Evolutionary conservation across 2,888 invertebrate genomes (phyloP).

Genomic region (Rotaria sp.): DNA sequence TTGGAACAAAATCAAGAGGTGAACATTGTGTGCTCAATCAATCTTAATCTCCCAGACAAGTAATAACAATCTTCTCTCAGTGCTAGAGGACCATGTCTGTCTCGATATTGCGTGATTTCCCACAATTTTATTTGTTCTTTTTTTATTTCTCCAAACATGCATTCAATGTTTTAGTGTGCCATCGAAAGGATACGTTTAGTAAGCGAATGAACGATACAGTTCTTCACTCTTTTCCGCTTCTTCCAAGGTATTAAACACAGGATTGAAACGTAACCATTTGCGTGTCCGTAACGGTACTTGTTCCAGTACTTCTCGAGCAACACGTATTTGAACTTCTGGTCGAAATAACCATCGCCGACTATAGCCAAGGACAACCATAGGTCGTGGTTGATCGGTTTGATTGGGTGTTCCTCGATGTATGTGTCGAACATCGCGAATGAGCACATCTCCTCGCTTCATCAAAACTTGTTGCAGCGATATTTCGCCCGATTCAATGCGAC

Average conservation of each 20-base stretch:
- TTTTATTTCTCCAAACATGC: too few relatives aligned
- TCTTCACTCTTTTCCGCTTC: neutral
- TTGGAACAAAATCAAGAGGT: too few relatives aligned
- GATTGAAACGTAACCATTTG: slow-evolving; percentile 22
- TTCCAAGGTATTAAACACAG: neutral
- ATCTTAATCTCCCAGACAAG: too few relatives aligned
- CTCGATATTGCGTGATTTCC: too few relatives aligned
- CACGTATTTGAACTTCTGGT: slow-evolving; percentile 27
- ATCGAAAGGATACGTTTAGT: neutral
- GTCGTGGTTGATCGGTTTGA: neutral
- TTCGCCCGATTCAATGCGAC: neutral
- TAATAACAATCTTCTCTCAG: too few relatives aligned
- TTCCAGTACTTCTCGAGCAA: neutral
- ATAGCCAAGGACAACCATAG: slow-evolving; percentile 13
- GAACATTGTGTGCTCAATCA: too few relatives aligned
- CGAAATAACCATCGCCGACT: slow-evolving; percentile 30
- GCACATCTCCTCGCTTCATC: slow-evolving; percentile 9
- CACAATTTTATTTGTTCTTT: too few relatives aligned
- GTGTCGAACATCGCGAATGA: slow-evolving; percentile 16
- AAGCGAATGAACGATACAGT: slow-evolving; percentile 16
- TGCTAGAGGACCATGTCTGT: too few relatives aligned
- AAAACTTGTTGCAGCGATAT: neutral
- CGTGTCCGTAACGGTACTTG: neutral
- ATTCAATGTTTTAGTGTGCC: neutral
- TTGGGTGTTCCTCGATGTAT: slow-evolving; percentile 29